Evolutionary conservation across 1,140 invertebrate species (phyloP).

Genomic region (Neuroterus valhalla): DNA sequence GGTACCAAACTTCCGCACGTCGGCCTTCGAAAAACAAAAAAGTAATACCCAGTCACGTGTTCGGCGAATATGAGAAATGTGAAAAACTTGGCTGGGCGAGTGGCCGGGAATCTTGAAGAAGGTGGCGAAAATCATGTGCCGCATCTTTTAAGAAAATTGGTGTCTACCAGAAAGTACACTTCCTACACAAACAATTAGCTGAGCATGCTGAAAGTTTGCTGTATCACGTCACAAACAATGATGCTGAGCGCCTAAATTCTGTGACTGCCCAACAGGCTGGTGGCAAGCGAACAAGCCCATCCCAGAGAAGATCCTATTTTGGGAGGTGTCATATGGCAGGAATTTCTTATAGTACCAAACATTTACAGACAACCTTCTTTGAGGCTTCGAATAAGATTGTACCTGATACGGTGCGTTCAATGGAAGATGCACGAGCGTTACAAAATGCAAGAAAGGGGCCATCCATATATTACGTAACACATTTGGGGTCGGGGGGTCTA

Average conservation of each 20-base stretch:
- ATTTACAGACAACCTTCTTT: not conserved
- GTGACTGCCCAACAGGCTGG: constrained; percentile 30
- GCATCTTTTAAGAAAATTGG: too few species aligned
- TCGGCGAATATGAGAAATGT: constrained; percentile 30
- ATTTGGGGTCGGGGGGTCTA: too few species aligned
- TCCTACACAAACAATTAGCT: not conserved
- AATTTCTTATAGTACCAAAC: constrained; percentile 51
- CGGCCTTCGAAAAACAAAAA: too few species aligned
- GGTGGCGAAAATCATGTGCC: too few species aligned
- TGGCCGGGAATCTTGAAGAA: constrained; percentile 6
- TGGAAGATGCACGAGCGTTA: too few species aligned
- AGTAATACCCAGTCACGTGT: constrained; percentile 25
- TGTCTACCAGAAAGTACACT: too few species aligned
- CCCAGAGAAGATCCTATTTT: constrained; percentile 53
- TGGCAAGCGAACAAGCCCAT: constrained; percentile 63
- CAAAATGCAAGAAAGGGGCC: too few species aligned
- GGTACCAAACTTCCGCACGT: too few species aligned
- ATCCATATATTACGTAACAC: too few species aligned
- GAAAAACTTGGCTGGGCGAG: not conserved
- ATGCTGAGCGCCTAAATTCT: constrained; percentile 62
- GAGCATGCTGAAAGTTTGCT: constrained; percentile 52
- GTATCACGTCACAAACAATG: constrained; percentile 64
- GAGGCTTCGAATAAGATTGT: constrained; percentile 2
- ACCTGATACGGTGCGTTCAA: not conserved
- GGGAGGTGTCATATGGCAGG: constrained; percentile 51